These are phyloP conservation scores for Austrolebias charrua DNA, from an alignment of 2,797 vertebrate genomes.

Conservation along the genomic window DNA sequence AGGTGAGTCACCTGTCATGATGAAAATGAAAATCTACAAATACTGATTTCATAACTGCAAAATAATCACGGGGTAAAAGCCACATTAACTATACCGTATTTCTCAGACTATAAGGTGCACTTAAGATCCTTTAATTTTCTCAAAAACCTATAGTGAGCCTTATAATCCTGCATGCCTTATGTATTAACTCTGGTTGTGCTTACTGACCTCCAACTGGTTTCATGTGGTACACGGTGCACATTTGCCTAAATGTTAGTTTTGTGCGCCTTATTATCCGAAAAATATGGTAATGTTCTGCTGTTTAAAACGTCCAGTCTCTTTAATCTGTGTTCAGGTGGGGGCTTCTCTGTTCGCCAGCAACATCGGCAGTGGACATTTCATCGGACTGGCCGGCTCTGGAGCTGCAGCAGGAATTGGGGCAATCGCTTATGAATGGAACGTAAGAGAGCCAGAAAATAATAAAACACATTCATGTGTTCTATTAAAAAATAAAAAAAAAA, in stretches of 20 bases:
- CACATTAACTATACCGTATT: neutral
- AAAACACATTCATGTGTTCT: neutral
- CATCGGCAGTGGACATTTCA: conserved; percentile 95
- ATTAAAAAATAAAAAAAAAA: no score
- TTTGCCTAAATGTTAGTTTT: no score
- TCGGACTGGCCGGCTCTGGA: conserved; percentile 93
- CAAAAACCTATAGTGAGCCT: no score
- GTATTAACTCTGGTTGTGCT: no score
- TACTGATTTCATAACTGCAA: neutral
- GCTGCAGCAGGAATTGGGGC: conserved; percentile 89
- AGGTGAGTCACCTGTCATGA: conserved; percentile 79
- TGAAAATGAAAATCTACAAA: neutral
- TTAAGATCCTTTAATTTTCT: no score
- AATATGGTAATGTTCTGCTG: no score
- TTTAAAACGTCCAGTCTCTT: neutral
- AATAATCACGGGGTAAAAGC: neutral
- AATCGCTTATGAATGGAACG: conserved; percentile 91
- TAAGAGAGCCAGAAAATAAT: conserved; percentile 65
- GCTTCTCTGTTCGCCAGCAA: conserved; percentile 98
- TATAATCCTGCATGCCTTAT: no score
- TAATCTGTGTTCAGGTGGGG: conserved; percentile 82
- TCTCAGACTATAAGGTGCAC: no score
- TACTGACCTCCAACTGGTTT: no score
- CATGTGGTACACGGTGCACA: no score
- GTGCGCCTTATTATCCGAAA: no score